phyloP scores from a whole-genome alignment of 2,113 vertebrate genomes.

The Xiphophorus maculatus region DNA sequence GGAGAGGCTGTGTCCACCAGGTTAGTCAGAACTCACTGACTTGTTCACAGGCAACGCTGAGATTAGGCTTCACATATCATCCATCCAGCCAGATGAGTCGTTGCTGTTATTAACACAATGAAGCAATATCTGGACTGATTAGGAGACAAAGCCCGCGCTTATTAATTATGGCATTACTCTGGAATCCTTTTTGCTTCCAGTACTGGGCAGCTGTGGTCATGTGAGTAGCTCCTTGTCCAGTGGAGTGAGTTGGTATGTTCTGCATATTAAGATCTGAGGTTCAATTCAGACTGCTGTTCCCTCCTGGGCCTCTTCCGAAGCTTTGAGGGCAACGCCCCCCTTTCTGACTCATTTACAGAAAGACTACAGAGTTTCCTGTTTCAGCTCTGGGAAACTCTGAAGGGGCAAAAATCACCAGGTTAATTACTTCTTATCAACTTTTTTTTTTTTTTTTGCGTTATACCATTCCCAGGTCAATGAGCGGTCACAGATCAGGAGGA shows the following conservation, averaged over 20 bases:
- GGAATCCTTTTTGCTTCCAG: not conserved
- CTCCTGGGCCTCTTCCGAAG: slow-evolving; percentile 34
- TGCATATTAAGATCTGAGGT: slow-evolving; percentile 38
- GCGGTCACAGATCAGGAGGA: not conserved
- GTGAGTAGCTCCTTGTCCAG: not conserved
- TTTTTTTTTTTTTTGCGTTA: slow-evolving; percentile 36
- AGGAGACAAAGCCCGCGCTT: slow-evolving; percentile 2
- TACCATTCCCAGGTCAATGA: slow-evolving; percentile 29
- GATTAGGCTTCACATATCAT: slow-evolving; percentile 6
- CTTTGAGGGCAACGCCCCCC: slow-evolving; percentile 17
- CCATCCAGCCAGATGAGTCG: slow-evolving; percentile 36
- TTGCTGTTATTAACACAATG: slow-evolving; percentile 11
- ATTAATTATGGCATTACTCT: slow-evolving; percentile 6
- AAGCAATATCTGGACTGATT: slow-evolving; percentile 41
- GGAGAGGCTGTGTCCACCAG: slow-evolving; percentile 92
- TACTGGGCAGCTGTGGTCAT: not conserved
- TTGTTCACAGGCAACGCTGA: slow-evolving; percentile 3
- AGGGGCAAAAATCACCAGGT: slow-evolving; percentile 7
- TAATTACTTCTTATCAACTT: slow-evolving; percentile 49
- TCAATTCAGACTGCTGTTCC: slow-evolving; percentile 27
- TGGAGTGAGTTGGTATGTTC: slow-evolving; percentile 8
- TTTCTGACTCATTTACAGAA: slow-evolving; percentile 61
- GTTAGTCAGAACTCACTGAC: slow-evolving; percentile 74
- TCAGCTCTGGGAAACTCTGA: slow-evolving; percentile 19
- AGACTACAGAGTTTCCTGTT: slow-evolving; percentile 49